Base-by-base conservation (phyloP, 2,888 invertebrate genomes). In the Diaphora mendica region DNA sequence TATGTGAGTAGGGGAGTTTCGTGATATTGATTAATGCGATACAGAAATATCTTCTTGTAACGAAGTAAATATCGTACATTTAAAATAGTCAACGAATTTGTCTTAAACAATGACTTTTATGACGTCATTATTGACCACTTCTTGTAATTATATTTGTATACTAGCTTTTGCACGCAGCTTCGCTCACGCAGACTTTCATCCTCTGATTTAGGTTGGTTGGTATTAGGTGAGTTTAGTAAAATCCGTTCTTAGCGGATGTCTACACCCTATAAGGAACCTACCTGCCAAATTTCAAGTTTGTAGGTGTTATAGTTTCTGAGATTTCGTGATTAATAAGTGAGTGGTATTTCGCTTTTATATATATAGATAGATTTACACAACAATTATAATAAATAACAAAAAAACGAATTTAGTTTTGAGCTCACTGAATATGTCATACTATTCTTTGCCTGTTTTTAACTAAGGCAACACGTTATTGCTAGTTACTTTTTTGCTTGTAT, bases 11-110 rank as follows among this genome's bases (percentile, higher is more conserved):
- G 20, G 30, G 64, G 42, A 70, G 59, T 26, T 20, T 23, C n/a
- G 20, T 66, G 79, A 79, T 80, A 84, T 62, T 30, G 30, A 62
- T 62, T 30, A 17, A 62, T 17, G 62, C 7, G 7, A 62, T 7
- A 62, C 62, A 62, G 30, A 62, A 62, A 62, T 62, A 62, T 30
- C 62, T 62, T 62, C 62, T 62, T 62, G 62, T 62, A 62, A 17
- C 62, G 62, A 5, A 17, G 7, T 30, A 17, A 30, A 62, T 30
- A 62, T 30, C 8, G 30, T 62, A 30, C 30, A 30, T 62, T 30
- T 30, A 59, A 26, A 59, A 59, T 59, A 26, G 26, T 26, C 30
- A 30, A 62, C 17, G 17, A 17, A 7, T 62, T 62, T 62, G n/a
- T 15, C 17, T 7, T 62, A 15, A 26, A 30, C 44, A 26, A 33